Evolutionary conservation across 1,140 invertebrate species (phyloP).

Genomic region (Drosophila obscura): DNA sequence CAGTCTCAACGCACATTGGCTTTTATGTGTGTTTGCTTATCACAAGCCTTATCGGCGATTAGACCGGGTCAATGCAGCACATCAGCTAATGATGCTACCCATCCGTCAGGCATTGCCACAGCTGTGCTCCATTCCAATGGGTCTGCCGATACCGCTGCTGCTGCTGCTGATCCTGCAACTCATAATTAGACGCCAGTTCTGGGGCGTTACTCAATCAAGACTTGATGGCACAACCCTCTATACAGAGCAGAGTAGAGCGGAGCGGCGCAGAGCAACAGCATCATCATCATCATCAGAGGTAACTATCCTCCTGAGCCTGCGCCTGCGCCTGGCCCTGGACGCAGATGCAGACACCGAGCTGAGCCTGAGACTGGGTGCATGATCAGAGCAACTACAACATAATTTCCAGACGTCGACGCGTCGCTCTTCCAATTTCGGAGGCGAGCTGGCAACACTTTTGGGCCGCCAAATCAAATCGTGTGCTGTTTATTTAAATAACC

Average conservation of each 20-base stretch:
- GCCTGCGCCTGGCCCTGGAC: too few relatives aligned
- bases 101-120: background rate
- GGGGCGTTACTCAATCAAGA: conserved; percentile 83
- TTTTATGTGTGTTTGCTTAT: conserved; percentile 73
- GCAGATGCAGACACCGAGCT: background rate
- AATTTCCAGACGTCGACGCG: conserved; percentile 61
- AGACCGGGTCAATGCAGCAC: conserved; percentile 46
- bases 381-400: conserved; percentile 73
- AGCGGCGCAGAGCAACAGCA: conserved; percentile 17
- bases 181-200: conserved; percentile 74
- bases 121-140: conserved; percentile 3
- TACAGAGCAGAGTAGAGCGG: conserved; percentile 6
- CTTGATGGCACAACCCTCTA: conserved; percentile 78
- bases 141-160: too few relatives aligned
- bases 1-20: conserved; percentile 51
- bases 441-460: conserved; percentile 77
- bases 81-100: conserved; percentile 68
- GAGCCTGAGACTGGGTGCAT: conserved; percentile 20
- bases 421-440: conserved; percentile 67
- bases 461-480: conserved; percentile 81
- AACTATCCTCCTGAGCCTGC: conserved; percentile 22
- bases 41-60: conserved; percentile 55
- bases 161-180: conserved; percentile 39
- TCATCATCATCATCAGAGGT: conserved; percentile 30
- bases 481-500: conserved; percentile 85